Percentiles rank a stretch among this genome's conserved stretches.
These are phyloP conservation scores for Cryptoleucopteryx plumbea DNA, from an alignment of 2,113 vertebrate genomes.

Conservation along the genomic window DNA sequence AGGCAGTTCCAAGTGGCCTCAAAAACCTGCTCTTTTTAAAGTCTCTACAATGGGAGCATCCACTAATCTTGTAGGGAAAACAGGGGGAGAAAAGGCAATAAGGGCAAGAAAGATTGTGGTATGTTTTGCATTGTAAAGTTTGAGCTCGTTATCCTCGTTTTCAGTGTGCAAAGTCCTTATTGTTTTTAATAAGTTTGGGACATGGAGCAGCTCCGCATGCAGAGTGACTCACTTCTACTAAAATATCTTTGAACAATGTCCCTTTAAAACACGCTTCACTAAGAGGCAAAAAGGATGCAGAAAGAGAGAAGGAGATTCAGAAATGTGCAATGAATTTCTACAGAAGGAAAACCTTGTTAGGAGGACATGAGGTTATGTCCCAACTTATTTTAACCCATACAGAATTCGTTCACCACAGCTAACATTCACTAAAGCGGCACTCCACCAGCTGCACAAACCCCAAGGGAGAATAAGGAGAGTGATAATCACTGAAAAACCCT, in stretches of 20 bases:
- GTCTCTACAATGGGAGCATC: background rate
- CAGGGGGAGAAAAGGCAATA: background rate
- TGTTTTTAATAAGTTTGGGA: background rate
- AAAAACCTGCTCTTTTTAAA: background rate
- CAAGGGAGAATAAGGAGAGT: background rate
- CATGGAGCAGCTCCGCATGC: background rate
- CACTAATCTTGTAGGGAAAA: background rate
- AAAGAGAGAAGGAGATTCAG: background rate
- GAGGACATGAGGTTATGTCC: background rate
- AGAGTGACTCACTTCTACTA: background rate
- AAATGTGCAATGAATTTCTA: background rate
- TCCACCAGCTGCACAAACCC: background rate
- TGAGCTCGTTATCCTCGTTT: background rate
- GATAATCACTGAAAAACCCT: background rate
- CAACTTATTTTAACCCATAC: background rate
- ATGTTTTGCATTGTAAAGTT: background rate
- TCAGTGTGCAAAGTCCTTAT: background rate
- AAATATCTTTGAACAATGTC: background rate
- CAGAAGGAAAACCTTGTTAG: background rate
- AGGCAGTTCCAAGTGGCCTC: conserved; percentile 5
- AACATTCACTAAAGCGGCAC: background rate
- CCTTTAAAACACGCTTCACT: background rate
- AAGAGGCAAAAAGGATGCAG: background rate
- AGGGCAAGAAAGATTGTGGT: background rate
- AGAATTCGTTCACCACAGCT: rapidly evolving